Evolutionary conservation across 2,888 invertebrate genomes (phyloP).

Genomic region (Hirtodrosophila trivittata): DNA sequence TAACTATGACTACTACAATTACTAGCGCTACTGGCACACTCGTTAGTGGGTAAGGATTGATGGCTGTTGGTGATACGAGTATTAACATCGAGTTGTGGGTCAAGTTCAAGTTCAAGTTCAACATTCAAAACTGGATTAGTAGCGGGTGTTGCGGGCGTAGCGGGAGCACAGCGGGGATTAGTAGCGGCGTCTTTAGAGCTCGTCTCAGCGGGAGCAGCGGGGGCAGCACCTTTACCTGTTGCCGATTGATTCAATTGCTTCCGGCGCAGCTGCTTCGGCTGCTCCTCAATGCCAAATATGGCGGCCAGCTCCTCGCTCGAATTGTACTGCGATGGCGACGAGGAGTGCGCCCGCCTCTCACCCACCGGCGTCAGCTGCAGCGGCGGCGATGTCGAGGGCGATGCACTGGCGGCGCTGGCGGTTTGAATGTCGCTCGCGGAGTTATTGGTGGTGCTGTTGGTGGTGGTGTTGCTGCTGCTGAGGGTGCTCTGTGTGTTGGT

Average conservation of each 20-base stretch:
- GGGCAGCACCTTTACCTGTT: constrained; percentile 69
- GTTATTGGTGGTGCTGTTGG: constrained; percentile 38
- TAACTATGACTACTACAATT: constrained; percentile 72
- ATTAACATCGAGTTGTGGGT: constrained; percentile 49
- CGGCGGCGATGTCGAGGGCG: constrained; percentile 79
- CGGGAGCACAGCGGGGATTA: constrained; percentile 68
- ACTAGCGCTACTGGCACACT: constrained; percentile 59
- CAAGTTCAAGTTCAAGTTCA: constrained; percentile 37
- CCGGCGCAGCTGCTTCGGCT: constrained; percentile 53
- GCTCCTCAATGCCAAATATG: constrained; percentile 85
- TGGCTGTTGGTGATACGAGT: constrained; percentile 41
- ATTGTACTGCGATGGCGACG: constrained; percentile 86
- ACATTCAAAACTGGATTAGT: constrained; percentile 71
- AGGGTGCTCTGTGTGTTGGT: constrained; percentile 48
- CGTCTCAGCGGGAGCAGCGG: constrained; percentile 42
- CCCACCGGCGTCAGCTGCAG: constrained; percentile 78
- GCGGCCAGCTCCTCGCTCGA: constrained; percentile 88
- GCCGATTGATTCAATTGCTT: constrained; percentile 50
- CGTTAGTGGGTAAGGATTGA: constrained; percentile 54
- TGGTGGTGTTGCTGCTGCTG: constrained; percentile 59
- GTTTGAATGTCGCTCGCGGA: constrained; percentile 43
- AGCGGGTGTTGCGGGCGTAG: constrained; percentile 55
- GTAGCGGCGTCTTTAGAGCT: constrained; percentile 46
- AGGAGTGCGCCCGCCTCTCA: constrained; percentile 62
- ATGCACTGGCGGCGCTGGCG: constrained; percentile 16